These are phyloP conservation scores for Gadus macrocephalus DNA, from an alignment of 2,113 vertebrate species.

Conservation along the genomic window DNA sequence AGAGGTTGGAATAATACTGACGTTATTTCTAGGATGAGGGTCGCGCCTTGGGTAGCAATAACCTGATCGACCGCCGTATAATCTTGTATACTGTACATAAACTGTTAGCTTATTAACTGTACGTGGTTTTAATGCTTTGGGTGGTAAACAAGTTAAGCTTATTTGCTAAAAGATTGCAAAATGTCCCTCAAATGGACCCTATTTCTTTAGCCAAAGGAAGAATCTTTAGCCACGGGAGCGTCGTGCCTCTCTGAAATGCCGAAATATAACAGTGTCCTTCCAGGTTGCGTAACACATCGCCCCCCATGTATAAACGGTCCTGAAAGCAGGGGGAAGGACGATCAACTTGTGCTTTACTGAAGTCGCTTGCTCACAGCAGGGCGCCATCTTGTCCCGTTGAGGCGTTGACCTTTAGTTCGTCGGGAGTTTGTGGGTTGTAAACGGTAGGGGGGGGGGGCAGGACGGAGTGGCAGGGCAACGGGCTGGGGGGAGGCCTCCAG, in stretches of 20 bases:
- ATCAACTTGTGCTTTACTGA: constrained; percentile 44
- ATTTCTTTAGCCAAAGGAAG: not conserved
- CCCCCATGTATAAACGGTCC: constrained; percentile 30
- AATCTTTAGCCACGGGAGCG: not conserved
- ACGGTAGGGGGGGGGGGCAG: constrained; percentile 22
- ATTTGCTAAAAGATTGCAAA: constrained; percentile 31
- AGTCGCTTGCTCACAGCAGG: constrained; percentile 34
- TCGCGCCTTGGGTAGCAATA: constrained; percentile 28
- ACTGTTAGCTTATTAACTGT: constrained; percentile 54
- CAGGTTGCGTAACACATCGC: constrained; percentile 14
- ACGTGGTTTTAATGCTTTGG: constrained; percentile 26
- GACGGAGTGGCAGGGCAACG: constrained; percentile 12
- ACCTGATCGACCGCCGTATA: constrained; percentile 45
- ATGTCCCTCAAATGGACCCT: constrained; percentile 22
- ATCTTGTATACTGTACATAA: constrained; percentile 36
- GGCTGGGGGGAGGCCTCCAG: constrained; percentile 33
- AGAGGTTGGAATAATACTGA: not conserved
- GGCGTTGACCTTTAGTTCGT: too few relatives aligned
- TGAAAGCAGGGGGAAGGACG: constrained; percentile 15
- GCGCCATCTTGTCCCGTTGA: too few relatives aligned
- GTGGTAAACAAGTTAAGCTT: constrained; percentile 34
- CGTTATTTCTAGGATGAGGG: not conserved
- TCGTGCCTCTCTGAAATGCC: not conserved
- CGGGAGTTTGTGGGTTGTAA: too few relatives aligned
- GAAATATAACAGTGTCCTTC: not conserved